A percentile compares a stretch with the other conserved stretches of the same genome.
phyloP scores from a whole-genome alignment of 2,797 vertebrate genomes.

The Sandelia bainsii region DNA sequence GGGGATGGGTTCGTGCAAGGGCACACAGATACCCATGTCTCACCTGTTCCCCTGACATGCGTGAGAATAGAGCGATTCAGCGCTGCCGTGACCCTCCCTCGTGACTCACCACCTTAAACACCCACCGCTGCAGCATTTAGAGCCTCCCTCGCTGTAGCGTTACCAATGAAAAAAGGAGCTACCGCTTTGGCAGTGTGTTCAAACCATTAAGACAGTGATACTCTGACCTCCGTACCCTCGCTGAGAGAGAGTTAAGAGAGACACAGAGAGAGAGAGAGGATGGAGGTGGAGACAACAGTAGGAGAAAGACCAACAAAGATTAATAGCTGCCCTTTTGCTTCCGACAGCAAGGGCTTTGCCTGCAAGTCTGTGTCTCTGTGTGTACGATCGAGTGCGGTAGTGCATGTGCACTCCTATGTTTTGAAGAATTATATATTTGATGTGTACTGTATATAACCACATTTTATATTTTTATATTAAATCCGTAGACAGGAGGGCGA shows the following conservation, averaged over 20 bases:
- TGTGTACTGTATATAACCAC: neutral
- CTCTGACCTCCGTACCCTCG: slow-evolving; percentile 58
- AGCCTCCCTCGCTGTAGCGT: slow-evolving; percentile 30
- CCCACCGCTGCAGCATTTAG: slow-evolving; percentile 59
- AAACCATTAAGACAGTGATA: slow-evolving; percentile 69
- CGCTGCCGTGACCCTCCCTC: slow-evolving; percentile 47
- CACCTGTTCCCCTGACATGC: slow-evolving; percentile 61
- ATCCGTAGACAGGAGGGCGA: neutral
- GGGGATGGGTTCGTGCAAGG: slow-evolving; percentile 47
- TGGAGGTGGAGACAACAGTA: slow-evolving; percentile 42
- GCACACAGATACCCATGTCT: slow-evolving; percentile 72
- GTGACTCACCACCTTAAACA: slow-evolving; percentile 63
- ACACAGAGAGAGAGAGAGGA: slow-evolving; percentile 9
- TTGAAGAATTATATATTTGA: neutral
- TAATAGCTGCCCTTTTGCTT: slow-evolving; percentile 76
- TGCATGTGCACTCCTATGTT: neutral
- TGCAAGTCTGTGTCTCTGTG: slow-evolving; percentile 3
- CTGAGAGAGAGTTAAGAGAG: slow-evolving; percentile 5
- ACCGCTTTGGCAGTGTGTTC: slow-evolving; percentile 46
- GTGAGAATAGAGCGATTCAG: slow-evolving; percentile 42
- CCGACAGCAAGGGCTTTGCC: slow-evolving; percentile 51
- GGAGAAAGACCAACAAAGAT: slow-evolving; percentile 76
- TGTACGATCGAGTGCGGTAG: slow-evolving; percentile 22
- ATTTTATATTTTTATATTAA: neutral
- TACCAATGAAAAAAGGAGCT: slow-evolving; percentile 25